These are phyloP conservation scores for Sericinus montela DNA, from an alignment of 2,888 invertebrate genomes.

Conservation along the genomic window DNA sequence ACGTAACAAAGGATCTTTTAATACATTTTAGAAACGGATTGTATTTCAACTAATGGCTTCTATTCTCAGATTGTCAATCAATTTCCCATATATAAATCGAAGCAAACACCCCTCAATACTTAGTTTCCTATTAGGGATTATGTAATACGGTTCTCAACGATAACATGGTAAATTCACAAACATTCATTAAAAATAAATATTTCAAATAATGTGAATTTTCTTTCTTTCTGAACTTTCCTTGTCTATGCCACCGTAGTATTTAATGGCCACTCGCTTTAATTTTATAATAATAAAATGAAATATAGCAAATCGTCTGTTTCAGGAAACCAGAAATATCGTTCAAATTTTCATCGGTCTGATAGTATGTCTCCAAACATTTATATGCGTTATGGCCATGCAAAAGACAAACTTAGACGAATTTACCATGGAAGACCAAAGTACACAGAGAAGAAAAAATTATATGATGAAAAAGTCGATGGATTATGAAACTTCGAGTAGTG, in stretches of 20 bases:
- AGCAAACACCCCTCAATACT: constrained; percentile 22
- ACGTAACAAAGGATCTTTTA: constrained; percentile 3
- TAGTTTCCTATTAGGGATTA: constrained; percentile 18
- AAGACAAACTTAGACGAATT: constrained; percentile 46
- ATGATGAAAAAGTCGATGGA: constrained; percentile 43
- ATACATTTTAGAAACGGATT: constrained; percentile 2
- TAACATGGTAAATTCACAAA: constrained; percentile 3
- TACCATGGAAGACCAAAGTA: constrained; percentile 50
- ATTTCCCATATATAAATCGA: constrained; percentile 50
- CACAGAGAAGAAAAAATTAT: constrained; percentile 55
- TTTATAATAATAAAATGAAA: too few species aligned
- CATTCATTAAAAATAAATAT: too few species aligned
- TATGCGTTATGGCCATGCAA: constrained; percentile 48
- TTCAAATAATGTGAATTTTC: too few species aligned
- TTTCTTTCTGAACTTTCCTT: too few species aligned
- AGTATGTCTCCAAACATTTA: constrained; percentile 41
- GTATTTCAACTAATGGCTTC: constrained; percentile 52
- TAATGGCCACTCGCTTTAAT: too few species aligned
- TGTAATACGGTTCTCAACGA: background rate
- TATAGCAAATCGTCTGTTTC: too few species aligned
- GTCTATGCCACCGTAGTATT: too few species aligned
- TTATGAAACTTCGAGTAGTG: constrained; percentile 38
- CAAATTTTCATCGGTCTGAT: constrained; percentile 41
- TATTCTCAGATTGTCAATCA: constrained; percentile 55
- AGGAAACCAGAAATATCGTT: constrained; percentile 7